A percentile compares a stretch with the other conserved stretches of the same genome.
Evolutionary conservation across 1,140 invertebrate species (phyloP).

Genomic region (Alviniconcha marisindica): DNA sequence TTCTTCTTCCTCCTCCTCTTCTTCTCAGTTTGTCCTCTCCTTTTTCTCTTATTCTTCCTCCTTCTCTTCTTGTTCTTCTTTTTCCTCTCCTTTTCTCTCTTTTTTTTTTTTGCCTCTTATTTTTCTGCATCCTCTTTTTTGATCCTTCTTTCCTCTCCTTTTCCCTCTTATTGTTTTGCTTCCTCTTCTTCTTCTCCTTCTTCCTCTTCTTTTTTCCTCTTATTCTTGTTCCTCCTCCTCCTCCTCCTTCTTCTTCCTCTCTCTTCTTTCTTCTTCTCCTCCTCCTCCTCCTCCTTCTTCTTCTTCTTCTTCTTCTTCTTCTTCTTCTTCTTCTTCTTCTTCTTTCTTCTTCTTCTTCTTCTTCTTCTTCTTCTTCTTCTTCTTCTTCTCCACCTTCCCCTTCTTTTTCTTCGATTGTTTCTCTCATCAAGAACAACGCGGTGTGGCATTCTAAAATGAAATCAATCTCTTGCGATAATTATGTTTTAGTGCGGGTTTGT

Average conservation of each 20-base stretch:
- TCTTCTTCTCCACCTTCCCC: slow-evolving; percentile 6
- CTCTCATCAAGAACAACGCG: no score
- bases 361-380: neutral
- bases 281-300: slow-evolving; percentile 6
- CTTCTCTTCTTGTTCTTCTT: neutral
- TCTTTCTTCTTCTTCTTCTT: neutral
- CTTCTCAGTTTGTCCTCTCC: neutral
- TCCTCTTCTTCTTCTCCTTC: neutral
- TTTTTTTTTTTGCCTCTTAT: neutral
- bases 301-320: neutral
- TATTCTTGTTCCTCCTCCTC: neutral
- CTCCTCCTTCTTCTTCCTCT: neutral
- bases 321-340: no score
- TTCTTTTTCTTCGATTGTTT: neutral
- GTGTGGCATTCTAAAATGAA: no score
- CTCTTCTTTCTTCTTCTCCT: slow-evolving; percentile 1
- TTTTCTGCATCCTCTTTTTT: neutral
- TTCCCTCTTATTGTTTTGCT: neutral
- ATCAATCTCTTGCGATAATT: no score
- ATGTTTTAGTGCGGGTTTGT: no score
- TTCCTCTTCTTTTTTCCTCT: neutral
- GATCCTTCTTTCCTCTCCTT: neutral
- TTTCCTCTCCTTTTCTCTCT: neutral
- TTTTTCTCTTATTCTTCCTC: neutral
- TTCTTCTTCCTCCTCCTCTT: neutral